phyloP scores from a whole-genome alignment of 2,797 vertebrate species.

The Aulostomus chinensis region DNA sequence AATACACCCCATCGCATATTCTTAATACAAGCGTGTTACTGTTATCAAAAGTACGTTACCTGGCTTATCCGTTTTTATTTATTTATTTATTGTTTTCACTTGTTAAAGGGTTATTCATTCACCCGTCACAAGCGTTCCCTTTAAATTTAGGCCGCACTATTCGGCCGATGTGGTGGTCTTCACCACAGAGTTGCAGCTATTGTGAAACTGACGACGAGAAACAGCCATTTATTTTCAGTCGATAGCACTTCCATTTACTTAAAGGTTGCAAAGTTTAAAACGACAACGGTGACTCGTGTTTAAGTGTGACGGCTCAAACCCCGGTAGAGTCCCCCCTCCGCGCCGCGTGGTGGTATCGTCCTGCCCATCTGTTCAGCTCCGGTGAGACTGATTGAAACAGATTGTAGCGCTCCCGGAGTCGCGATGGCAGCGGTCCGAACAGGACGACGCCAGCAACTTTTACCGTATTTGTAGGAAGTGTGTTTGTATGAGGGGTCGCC shows the following conservation, averaged over 20 bases:
- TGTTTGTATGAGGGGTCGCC: conserved; percentile 25
- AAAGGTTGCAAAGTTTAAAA: accelerated
- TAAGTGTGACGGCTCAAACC: too few relatives aligned
- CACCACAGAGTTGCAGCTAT: too few relatives aligned
- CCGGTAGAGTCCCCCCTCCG: conserved; percentile 23
- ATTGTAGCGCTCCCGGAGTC: conserved; percentile 68
- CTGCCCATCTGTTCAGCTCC: conserved; percentile 81
- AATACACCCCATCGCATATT: neutral
- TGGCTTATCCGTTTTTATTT: conserved; percentile 1
- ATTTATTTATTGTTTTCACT: too few relatives aligned
- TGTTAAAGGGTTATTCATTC: conserved; percentile 23
- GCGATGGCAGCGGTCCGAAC: conserved; percentile 68
- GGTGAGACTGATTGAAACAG: conserved; percentile 76
- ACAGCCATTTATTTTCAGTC: too few relatives aligned
- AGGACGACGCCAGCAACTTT: conserved; percentile 61
- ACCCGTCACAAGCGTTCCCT: conserved; percentile 66
- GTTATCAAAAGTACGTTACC: neutral
- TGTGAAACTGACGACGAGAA: neutral
- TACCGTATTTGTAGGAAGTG: conserved; percentile 50
- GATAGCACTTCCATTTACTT: too few relatives aligned
- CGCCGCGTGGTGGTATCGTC: conserved; percentile 59
- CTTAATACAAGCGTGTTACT: too few relatives aligned
- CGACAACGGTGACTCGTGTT: neutral
- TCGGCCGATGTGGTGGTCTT: neutral
- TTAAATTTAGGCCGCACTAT: conserved; percentile 68